Evolutionary conservation across 2,888 invertebrate species (phyloP).

Genomic region (Epinotia ramella): DNA sequence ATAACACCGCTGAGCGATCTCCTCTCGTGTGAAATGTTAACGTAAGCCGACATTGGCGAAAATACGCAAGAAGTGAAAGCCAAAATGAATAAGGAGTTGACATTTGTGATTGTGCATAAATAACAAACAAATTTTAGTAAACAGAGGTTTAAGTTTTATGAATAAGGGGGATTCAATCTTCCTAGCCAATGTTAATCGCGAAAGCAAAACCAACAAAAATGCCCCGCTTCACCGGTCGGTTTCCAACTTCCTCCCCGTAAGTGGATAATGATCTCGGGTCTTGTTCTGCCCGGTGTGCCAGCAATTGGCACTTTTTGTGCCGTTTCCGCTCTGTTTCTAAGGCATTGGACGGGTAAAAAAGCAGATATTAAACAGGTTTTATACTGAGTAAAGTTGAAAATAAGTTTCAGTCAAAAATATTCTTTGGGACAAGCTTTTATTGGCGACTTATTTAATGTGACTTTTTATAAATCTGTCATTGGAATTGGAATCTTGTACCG

Average conservation of each 20-base stretch:
- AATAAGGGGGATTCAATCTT: not conserved
- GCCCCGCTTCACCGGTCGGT: conserved; percentile 26
- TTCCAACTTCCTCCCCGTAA: conserved; percentile 31
- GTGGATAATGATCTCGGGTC: conserved; percentile 33
- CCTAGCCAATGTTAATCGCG: conserved; percentile 10
- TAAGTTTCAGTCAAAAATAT: not conserved
- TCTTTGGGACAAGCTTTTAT: not conserved
- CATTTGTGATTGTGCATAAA: too few relatives aligned
- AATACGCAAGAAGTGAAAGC: too few relatives aligned
- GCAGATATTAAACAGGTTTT: conserved; percentile 11
- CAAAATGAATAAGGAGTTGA: too few relatives aligned
- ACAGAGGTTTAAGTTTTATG: too few relatives aligned
- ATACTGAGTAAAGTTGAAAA: not conserved
- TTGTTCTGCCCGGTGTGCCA: conserved; percentile 17
- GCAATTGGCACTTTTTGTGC: conserved; percentile 34
- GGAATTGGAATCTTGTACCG: too few relatives aligned
- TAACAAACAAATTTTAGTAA: too few relatives aligned
- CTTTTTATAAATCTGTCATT: too few relatives aligned
- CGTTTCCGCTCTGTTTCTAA: conserved; percentile 30
- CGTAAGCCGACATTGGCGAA: too few relatives aligned
- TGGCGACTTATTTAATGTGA: not conserved
- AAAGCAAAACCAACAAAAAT: conserved; percentile 32
- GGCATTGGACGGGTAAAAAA: conserved; percentile 19
- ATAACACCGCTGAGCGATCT: too few relatives aligned
- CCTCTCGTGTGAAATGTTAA: too few relatives aligned